These are phyloP conservation scores for Hydropotes inermis DNA, from an alignment of 2,113 vertebrate genomes.

Conservation along the genomic window DNA sequence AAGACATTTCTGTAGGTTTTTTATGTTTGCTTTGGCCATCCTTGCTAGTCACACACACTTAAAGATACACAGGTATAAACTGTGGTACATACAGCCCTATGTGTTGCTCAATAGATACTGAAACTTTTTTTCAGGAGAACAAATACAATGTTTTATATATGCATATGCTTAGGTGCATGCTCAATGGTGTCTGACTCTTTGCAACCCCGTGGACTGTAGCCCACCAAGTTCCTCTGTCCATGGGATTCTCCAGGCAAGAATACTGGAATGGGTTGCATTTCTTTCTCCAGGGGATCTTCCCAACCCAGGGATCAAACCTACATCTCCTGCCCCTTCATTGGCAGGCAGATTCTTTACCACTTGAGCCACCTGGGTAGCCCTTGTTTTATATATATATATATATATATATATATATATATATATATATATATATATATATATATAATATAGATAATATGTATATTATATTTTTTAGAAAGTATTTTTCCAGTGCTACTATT, in stretches of 20 bases:
- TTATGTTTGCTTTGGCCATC: background rate
- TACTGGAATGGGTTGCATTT: background rate
- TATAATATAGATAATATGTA: background rate
- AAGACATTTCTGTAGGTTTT: background rate
- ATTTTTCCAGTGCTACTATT: background rate
- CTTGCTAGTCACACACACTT: background rate
- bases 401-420: no score
- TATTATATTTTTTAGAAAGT: background rate
- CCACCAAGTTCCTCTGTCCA: background rate
- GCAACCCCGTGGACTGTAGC: background rate
- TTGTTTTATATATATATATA: background rate
- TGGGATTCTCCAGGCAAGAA: background rate
- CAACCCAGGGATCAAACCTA: background rate
- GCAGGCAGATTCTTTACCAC: background rate
- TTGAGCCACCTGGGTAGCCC: background rate
- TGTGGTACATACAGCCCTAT: background rate
- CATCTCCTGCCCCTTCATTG: background rate
- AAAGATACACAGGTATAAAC: background rate
- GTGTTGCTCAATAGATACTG: background rate
- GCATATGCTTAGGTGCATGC: background rate
- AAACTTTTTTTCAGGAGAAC: background rate
- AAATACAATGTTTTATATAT: background rate
- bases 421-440: background rate
- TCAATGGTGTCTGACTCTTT: background rate
- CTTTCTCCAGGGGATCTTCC: background rate